These are phyloP conservation scores for Mus musculus DNA, from an alignment of 2,113 vertebrate species.

Conservation along the genomic window GRCm39 chr9:117561501-117562000, in stretches of 20 bases:
- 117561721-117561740: neutral
- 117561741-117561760: neutral
- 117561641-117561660: too few species aligned
- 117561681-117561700: too few species aligned
- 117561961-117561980: too few species aligned
- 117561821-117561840: too few species aligned
- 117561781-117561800: neutral
- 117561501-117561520: constrained; percentile 64
- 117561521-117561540: neutral
- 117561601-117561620: constrained; percentile 56
- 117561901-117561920: too few species aligned
- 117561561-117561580: constrained; percentile 17
- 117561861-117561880: too few species aligned
- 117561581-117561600: constrained; percentile 24
- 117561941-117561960: too few species aligned
- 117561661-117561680: too few species aligned
- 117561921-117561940: too few species aligned
- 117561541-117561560: constrained; percentile 60
- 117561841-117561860: too few species aligned
- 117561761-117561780: neutral
- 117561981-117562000: too few species aligned
- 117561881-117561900: too few species aligned
- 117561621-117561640: neutral
- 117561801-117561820: neutral
- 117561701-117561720: neutral